Evolutionary conservation across 2,888 invertebrate genomes (phyloP), one percentile per base, ranked within the genome.

Genomic region (Epinotia brunnichana): DNA sequence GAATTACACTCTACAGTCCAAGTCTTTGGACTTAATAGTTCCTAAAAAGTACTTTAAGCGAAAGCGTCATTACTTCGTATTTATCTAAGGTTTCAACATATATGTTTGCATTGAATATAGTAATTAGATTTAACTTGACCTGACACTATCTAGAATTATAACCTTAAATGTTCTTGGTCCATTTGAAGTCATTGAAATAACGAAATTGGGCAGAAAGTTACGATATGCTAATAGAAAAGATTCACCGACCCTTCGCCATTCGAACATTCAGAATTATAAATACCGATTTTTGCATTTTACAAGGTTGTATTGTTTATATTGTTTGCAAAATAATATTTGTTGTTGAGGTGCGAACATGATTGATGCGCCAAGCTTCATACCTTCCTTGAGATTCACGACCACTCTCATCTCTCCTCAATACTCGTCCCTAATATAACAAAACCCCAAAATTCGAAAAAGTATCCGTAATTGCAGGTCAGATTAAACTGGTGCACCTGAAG

Each of bases 321-420:
- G 11, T 56, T 66, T 56, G 53, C 5, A 56, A 66, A 41, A 39
- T 54, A 56, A 66, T 53, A 53, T 66, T 41, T 66, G 54, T 39
- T 66, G 41, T 66, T 66, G 66, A 66, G 41, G 66, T 56, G 66
- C 10, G 41, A 66, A 56, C 13, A 0, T 66, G 41, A 56, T 66
- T 66, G 41, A 56, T 66, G 54, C 15, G 0, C n/a, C 11, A 10
- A n/a, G n/a, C 11, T 48, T 48, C 17, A 48, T 48, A 5, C 19
- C 21, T 48, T 48, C n/a, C 35, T 35, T 35, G 48, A 0, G 48
- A 48, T 48, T 48, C 9, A n/a, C 48, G n/a, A 48, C 7, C n/a
- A n/a, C 48, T 48, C 29, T 29, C 35, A 9, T 35, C 35, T 35
- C 9, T 35, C 35, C 35, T 35, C 35, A 35, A 35, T 35, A n/a